A percentile compares a stretch with the other conserved stretches of the same genome.
These are phyloP conservation scores for Caerostris extrusa DNA, from an alignment of 1,140 invertebrate genomes.

Conservation along the genomic window DNA sequence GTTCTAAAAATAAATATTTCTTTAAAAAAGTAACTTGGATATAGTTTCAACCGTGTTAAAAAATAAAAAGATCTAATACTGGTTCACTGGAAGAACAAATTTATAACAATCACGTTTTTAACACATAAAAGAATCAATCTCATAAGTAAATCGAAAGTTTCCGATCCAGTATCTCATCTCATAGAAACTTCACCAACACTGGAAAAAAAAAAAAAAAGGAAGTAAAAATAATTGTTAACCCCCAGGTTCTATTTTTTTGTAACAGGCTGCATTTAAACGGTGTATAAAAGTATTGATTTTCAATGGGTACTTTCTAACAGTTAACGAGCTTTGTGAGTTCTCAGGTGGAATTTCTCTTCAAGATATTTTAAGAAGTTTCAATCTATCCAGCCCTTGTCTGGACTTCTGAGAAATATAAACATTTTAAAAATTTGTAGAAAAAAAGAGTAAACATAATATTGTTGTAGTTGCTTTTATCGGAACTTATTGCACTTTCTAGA, in stretches of 20 bases:
- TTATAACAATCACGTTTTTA: constrained; percentile 22
- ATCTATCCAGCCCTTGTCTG: background rate
- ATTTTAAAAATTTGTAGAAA: background rate
- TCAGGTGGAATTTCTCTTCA: background rate
- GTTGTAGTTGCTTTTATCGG: background rate
- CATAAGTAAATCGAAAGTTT: constrained; percentile 49
- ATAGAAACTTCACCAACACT: background rate
- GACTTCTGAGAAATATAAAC: background rate
- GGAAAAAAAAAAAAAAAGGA: background rate
- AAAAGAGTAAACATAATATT: background rate
- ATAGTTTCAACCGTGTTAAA: no score
- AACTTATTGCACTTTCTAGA: background rate
- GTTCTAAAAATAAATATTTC: background rate
- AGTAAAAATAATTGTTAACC: background rate
- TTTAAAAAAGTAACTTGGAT: background rate
- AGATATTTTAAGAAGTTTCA: background rate
- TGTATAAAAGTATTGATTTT: constrained; percentile 39
- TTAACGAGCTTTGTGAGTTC: background rate
- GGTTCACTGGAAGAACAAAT: background rate
- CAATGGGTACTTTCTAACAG: constrained; percentile 32
- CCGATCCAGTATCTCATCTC: constrained; percentile 53
- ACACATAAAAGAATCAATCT: constrained; percentile 29
- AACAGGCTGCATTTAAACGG: constrained; percentile 32
- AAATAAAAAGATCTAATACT: background rate
- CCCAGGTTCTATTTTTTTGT: constrained; percentile 1